A percentile compares a stretch with the other conserved stretches of the same genome.
phyloP scores from a whole-genome alignment of 2,113 vertebrate genomes.

The Excalfactoria chinensis region DNA sequence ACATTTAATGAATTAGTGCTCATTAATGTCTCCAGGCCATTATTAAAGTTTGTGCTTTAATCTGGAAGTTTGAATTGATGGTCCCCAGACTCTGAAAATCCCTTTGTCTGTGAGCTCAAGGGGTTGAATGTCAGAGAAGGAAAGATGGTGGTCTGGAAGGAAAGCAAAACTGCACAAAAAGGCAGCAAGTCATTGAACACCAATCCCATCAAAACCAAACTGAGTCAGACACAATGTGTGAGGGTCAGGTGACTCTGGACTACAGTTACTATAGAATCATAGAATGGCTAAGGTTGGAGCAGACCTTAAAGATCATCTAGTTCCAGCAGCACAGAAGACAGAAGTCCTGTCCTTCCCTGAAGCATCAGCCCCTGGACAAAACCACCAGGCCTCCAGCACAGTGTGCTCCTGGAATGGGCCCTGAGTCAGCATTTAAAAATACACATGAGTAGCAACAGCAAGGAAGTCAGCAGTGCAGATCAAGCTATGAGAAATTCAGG shows the following conservation, averaged over 20 bases:
- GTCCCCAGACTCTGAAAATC: background rate
- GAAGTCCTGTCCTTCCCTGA: background rate
- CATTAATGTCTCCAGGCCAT: constrained; percentile 15
- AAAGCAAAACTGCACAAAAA: background rate
- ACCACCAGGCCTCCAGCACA: rapidly evolving
- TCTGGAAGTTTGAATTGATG: constrained; percentile 31
- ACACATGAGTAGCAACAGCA: background rate
- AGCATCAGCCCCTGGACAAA: background rate
- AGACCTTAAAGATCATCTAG: too few relatives aligned
- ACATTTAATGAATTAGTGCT: constrained; percentile 56
- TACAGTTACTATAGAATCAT: background rate
- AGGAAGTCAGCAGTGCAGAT: background rate
- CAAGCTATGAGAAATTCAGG: background rate
- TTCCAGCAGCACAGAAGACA: background rate
- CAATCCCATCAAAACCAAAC: background rate
- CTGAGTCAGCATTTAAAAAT: background rate
- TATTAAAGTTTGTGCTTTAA: constrained; percentile 32
- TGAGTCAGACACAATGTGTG: background rate
- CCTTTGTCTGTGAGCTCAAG: background rate
- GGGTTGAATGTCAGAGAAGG: background rate
- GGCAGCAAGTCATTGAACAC: background rate
- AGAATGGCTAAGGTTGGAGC: too few relatives aligned
- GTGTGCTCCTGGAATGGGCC: background rate
- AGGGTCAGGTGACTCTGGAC: background rate
- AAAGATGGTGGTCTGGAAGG: background rate